These are phyloP conservation scores for Eucidaris tribuloides DNA, from an alignment of 35 echinoderm and acorn worm genomes.

Conservation along the genomic window DNA sequence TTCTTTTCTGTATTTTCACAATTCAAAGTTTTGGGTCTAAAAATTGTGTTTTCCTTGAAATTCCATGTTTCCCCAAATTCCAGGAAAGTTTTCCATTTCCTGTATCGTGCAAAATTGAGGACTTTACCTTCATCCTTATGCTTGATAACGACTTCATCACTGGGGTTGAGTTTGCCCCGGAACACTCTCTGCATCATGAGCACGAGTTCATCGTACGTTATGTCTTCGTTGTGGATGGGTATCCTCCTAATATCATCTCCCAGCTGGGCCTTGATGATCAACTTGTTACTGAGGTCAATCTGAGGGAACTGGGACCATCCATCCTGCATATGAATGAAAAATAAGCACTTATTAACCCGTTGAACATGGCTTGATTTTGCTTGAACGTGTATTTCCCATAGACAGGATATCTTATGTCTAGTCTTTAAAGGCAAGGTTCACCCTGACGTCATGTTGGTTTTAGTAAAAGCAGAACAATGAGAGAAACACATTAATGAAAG, in stretches of 20 bases:
- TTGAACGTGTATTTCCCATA: too few relatives aligned
- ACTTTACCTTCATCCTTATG: constrained; percentile 93
- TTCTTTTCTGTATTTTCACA: neutral
- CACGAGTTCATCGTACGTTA: constrained; percentile 90
- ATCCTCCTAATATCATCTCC: constrained; percentile 96
- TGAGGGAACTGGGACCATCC: constrained; percentile 64
- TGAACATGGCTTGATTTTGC: too few relatives aligned
- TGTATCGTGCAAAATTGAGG: neutral
- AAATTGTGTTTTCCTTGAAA: neutral
- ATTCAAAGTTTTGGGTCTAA: neutral
- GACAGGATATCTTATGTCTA: too few relatives aligned
- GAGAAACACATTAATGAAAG: too few relatives aligned
- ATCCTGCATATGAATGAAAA: too few relatives aligned
- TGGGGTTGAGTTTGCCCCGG: constrained; percentile 84
- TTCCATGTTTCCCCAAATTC: neutral
- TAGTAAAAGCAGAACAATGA: too few relatives aligned
- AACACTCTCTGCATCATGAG: constrained; percentile 99
- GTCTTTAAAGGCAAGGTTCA: too few relatives aligned
- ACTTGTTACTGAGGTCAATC: constrained; percentile 98
- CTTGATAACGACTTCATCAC: constrained; percentile 92
- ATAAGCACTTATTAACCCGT: too few relatives aligned
- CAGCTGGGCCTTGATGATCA: constrained; percentile 96
- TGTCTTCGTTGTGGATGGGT: constrained; percentile 93
- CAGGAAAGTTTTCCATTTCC: neutral
- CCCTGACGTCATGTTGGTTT: too few relatives aligned